These are phyloP conservation scores for Carabus problematicus DNA, from an alignment of 2,888 invertebrate species.

Conservation along the genomic window DNA sequence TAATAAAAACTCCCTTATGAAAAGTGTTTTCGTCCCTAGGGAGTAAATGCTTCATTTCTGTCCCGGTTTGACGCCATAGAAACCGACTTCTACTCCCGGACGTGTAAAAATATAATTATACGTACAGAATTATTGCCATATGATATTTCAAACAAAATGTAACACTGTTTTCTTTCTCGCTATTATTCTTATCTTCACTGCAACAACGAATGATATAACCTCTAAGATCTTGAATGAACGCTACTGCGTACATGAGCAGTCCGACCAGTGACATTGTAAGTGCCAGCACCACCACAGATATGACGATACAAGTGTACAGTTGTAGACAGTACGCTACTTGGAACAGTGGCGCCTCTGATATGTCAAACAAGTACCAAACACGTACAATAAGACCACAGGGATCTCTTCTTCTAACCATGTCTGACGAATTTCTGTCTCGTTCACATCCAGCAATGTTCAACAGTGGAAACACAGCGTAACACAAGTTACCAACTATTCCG, in stretches of 20 bases:
- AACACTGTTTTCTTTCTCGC: constrained; percentile 11
- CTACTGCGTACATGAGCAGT: constrained; percentile 29
- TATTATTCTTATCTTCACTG: background rate
- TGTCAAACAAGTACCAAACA: constrained; percentile 29
- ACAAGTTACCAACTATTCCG: constrained; percentile 26
- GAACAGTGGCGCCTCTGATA: constrained; percentile 25
- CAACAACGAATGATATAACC: constrained; percentile 19
- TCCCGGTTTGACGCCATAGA: too few species aligned
- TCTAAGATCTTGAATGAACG: constrained; percentile 28
- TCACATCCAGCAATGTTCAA: constrained; percentile 6
- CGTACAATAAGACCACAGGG: constrained; percentile 37
- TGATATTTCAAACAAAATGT: constrained; percentile 28
- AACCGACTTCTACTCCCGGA: too few species aligned
- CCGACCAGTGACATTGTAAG: constrained; percentile 30
- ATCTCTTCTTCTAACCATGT: constrained; percentile 7
- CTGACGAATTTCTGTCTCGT: constrained; percentile 10
- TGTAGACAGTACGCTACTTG: constrained; percentile 18
- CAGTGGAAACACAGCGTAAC: constrained; percentile 27
- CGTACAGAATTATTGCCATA: constrained; percentile 33
- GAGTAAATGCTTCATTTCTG: too few species aligned
- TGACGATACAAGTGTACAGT: constrained; percentile 23
- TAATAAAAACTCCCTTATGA: too few species aligned
- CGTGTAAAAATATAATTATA: background rate
- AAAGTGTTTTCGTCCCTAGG: too few species aligned
- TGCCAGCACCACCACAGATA: constrained; percentile 26